phyloP scores from a whole-genome alignment of 1,140 invertebrate species.

The Mesaphorura yosii region DNA sequence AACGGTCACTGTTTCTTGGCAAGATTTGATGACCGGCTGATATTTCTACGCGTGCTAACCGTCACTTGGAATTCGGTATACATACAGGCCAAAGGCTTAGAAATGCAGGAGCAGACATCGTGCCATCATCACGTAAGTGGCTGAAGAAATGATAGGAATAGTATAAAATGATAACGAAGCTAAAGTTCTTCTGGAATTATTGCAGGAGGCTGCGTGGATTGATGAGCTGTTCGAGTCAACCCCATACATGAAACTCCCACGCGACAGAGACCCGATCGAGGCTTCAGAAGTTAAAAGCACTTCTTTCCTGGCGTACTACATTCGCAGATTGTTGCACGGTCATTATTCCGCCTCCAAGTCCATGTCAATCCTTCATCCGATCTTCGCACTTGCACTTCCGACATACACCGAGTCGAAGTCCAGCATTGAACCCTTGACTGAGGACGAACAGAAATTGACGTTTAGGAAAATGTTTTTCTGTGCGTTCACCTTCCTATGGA shows the following conservation, averaged over 20 bases:
- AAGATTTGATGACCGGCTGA: conserved; percentile 25
- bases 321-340: too few relatives aligned
- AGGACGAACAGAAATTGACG: conserved; percentile 8
- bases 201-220: conserved; percentile 19
- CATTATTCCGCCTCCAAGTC: neutral
- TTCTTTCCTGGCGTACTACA: too few relatives aligned
- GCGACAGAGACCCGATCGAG: too few relatives aligned
- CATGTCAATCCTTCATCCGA: neutral
- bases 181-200: neutral
- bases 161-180: neutral
- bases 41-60: conserved; percentile 23
- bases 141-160: neutral
- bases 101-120: conserved; percentile 31
- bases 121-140: conserved; percentile 30
- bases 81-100: conserved; percentile 26
- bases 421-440: conserved; percentile 5
- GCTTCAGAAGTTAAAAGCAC: too few relatives aligned
- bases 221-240: conserved; percentile 27
- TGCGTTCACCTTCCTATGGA: conserved; percentile 28
- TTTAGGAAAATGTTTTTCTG: conserved; percentile 23
- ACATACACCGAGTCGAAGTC: conserved; percentile 29
- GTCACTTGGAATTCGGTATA: conserved; percentile 26
- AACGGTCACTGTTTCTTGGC: conserved; percentile 22
- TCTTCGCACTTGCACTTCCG: conserved; percentile 5
- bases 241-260: too few relatives aligned